These are phyloP conservation scores for Charadrius vociferus DNA, from an alignment of 2,113 vertebrate genomes.

Conservation along the genomic window DNA sequence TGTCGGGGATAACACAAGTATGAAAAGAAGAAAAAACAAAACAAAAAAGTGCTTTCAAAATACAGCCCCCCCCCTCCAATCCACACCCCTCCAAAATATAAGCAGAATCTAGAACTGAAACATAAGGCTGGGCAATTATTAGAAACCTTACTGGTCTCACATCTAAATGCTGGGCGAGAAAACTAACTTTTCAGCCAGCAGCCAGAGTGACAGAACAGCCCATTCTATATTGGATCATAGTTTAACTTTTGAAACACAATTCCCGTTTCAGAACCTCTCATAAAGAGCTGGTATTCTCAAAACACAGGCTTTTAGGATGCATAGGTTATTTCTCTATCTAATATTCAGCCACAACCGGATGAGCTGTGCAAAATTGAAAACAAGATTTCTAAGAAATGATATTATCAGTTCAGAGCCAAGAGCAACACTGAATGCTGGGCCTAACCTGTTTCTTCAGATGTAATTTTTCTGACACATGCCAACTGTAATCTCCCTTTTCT, in stretches of 20 bases:
- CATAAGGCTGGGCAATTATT: not conserved
- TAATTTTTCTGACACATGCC: conserved; percentile 61
- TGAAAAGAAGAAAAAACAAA: not conserved
- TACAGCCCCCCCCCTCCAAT: not conserved
- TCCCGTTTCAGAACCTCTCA: not conserved
- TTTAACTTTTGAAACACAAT: not conserved
- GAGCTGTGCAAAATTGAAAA: not conserved
- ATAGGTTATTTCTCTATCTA: not conserved
- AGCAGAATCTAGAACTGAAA: not conserved
- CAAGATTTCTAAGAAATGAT: conserved; percentile 26
- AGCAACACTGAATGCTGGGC: not conserved
- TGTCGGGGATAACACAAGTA: not conserved
- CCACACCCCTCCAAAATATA: not conserved
- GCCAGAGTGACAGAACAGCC: not conserved
- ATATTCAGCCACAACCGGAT: not conserved
- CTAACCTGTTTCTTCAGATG: conserved; percentile 53
- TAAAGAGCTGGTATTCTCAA: not conserved
- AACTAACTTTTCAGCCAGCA: not conserved
- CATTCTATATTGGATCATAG: not conserved
- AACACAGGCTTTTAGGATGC: not conserved
- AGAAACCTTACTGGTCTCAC: rapidly evolving
- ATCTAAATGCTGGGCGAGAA: not conserved
- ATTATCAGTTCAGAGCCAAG: conserved; percentile 10
- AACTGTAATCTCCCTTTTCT: conserved; percentile 20
- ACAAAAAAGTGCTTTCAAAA: not conserved